Conservation (phyloP, 2,888 invertebrate genomes). For the Beris chalybata region DNA sequence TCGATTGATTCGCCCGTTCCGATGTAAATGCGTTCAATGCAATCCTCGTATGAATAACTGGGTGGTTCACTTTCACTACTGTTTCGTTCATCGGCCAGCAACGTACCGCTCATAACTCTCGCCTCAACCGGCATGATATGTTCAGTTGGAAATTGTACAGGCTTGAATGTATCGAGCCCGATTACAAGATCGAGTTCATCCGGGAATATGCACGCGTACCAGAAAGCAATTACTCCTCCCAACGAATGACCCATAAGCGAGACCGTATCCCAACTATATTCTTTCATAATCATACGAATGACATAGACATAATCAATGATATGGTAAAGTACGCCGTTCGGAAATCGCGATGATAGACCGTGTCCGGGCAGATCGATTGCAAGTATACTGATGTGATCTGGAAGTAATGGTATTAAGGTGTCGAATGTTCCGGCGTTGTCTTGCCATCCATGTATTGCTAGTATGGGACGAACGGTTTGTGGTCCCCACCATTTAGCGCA, state of each 20-base stretch:
- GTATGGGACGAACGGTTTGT: constrained; percentile 68
- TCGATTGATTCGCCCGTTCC: constrained; percentile 64
- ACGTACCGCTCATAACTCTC: constrained; percentile 55
- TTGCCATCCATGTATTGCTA: constrained; percentile 83
- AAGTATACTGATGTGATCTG: constrained; percentile 59
- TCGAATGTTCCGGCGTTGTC: constrained; percentile 79
- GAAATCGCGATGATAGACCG: constrained; percentile 69
- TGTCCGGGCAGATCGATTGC: constrained; percentile 73
- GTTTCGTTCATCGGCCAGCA: constrained; percentile 56
- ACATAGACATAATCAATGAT: constrained; percentile 55
- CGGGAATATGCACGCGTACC: constrained; percentile 64
- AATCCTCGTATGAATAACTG: constrained; percentile 64
- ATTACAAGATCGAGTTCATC: constrained; percentile 54
- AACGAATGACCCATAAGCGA: constrained; percentile 71
- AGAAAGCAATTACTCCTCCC: constrained; percentile 65
- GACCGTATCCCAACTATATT: constrained; percentile 71
- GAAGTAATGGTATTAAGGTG: constrained; percentile 64
- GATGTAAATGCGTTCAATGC: constrained; percentile 60
- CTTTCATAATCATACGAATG: constrained; percentile 62
- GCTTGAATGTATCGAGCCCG: constrained; percentile 52
- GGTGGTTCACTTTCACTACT: constrained; percentile 60
- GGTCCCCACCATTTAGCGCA: constrained; percentile 83
- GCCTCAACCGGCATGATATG: constrained; percentile 53
- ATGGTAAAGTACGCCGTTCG: constrained; percentile 61
- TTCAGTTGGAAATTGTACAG: constrained; percentile 48